phyloP scores from a whole-genome alignment of 1,140 invertebrate genomes.

The Ganaspis sp. region DNA sequence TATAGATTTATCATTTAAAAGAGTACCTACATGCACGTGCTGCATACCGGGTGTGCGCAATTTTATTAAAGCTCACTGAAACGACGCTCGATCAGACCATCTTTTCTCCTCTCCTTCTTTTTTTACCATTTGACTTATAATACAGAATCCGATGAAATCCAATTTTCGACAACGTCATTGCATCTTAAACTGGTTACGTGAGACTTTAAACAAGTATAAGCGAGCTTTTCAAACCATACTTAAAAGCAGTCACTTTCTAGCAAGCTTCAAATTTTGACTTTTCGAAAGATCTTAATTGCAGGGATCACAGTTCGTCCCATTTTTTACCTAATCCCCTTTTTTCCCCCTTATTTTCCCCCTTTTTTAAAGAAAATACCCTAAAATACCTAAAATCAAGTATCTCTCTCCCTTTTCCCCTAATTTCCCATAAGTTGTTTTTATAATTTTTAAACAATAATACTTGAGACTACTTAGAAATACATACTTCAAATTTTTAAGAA shows the following conservation, averaged over 20 bases:
- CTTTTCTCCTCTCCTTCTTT: slow-evolving; percentile 36
- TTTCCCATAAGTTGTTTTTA: no score
- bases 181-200: slow-evolving; percentile 16
- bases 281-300: no score
- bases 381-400: no score
- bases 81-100: slow-evolving; percentile 48
- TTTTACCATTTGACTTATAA: slow-evolving; percentile 13
- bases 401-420: no score
- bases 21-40: slow-evolving; percentile 56
- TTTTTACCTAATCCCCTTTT: no score
- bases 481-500: no score
- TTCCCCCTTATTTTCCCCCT: no score
- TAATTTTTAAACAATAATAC: no score
- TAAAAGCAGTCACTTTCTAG: not conserved
- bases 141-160: slow-evolving; percentile 24
- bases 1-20: slow-evolving; percentile 58
- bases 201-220: slow-evolving; percentile 3
- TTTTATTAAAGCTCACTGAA: slow-evolving; percentile 54
- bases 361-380: no score
- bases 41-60: slow-evolving; percentile 53
- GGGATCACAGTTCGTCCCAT: no score
- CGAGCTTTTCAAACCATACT: not conserved
- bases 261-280: not conserved
- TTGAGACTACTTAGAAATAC: no score
- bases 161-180: slow-evolving; percentile 27